Percentiles rank a stretch among this genome's conserved stretches.
These are phyloP conservation scores for Stegodyphus mimosarum DNA, from an alignment of 1,140 invertebrate genomes.

Conservation along the genomic window DNA sequence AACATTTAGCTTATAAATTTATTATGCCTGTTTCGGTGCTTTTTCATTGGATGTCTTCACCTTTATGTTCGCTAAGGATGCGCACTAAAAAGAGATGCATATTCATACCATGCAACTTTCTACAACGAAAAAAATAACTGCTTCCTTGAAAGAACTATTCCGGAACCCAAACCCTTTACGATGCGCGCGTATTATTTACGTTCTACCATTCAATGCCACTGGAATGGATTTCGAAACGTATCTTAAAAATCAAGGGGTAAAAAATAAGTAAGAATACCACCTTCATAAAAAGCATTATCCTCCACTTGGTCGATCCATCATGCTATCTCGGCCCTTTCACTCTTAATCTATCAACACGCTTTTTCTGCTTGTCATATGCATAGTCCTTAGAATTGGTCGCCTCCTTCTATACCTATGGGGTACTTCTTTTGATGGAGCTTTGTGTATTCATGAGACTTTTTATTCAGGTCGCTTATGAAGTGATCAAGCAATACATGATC, in stretches of 20 bases:
- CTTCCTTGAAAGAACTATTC: too few species aligned
- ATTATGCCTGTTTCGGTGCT: too few species aligned
- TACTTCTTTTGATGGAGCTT: constrained; percentile 7
- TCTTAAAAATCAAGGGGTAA: constrained; percentile 25
- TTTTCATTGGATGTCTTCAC: too few species aligned
- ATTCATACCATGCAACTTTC: too few species aligned
- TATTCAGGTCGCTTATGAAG: constrained; percentile 11
- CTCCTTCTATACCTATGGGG: not conserved
- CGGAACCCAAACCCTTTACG: constrained; percentile 12
- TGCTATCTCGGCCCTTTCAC: constrained; percentile 32
- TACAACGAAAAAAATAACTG: too few species aligned
- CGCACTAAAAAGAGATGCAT: too few species aligned
- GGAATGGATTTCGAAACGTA: constrained; percentile 33
- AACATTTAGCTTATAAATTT: too few species aligned
- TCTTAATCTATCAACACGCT: constrained; percentile 52
- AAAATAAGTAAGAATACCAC: not conserved
- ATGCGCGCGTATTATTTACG: constrained; percentile 36
- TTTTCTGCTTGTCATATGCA: constrained; percentile 48
- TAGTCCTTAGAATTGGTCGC: constrained; percentile 3
- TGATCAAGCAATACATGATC: constrained; percentile 8
- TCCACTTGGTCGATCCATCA: constrained; percentile 23
- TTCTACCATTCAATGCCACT: constrained; percentile 13
- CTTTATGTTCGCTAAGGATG: too few species aligned
- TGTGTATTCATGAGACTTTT: constrained; percentile 42
- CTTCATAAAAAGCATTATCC: constrained; percentile 21